Base-by-base conservation (phyloP, 1,140 invertebrate genomes). In the Daktulosphaira vitifoliae region DNA sequence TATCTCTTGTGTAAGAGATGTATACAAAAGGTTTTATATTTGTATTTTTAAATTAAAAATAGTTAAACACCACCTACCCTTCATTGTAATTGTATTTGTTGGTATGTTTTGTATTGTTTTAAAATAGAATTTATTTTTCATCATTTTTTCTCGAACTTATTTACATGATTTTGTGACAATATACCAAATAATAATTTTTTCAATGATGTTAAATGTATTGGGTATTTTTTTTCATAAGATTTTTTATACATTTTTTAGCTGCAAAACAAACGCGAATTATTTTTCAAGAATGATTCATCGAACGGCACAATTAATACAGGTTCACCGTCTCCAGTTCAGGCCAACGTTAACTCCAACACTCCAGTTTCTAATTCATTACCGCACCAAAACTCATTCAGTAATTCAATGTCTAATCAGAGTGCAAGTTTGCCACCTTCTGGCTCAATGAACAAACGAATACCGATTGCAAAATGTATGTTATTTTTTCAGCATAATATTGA, bases 261-360 rank as follows among this genome's bases (percentile, higher is more conserved):
- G 74, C 85, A 86, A 76, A 81, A 81, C 74, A 88, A 87, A 76
- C 81, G 86, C 59, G 85, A 88, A 76, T 76, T 86, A 71, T 88
- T 87, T 76, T 88, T 88, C 77, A 88, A 87, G 74, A 78, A 75
- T 71, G 77, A 78, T 42, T 72, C 76, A 29, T 77, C 78, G 18
- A 33, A 33, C 29, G n/a, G n/a, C n/a, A 73, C 78, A 76, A 71
- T 72, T 73, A 29, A 71, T 75, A 65, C 78, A 77, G 48, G 78
- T 77, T 39, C 80, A 76, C 49, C 77, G 77, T 44, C 76, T 73
- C 49, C 70, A 71, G 50, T 52, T 20, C 56, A 62, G 9, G 29
- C 67, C 7, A 65, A 37, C 46, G 4, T 56, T n/a, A 33, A 33
- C 29, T 64, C 59, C 26, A 67, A 25, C 33, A 42, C 37, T 38